Evolutionary conservation across 2,888 invertebrate genomes (phyloP), one percentile per base, ranked within the genome.

Genomic region (Crocallis elinguaria): DNA sequence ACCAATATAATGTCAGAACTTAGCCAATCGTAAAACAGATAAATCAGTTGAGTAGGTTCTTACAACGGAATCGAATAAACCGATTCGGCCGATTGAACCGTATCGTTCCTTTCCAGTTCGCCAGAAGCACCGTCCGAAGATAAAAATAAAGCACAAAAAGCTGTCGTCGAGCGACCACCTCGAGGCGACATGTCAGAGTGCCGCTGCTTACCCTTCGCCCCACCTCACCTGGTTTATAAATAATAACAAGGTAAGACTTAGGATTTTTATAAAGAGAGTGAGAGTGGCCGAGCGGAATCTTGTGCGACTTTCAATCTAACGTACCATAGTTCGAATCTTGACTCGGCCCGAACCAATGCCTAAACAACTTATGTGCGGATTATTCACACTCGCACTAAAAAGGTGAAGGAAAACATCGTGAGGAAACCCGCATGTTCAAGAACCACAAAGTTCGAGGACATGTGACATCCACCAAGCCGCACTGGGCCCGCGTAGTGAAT

Each of bases 141-240:
- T 96, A 81, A 94, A 94, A 71, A 95, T 95, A 79, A 93, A 94
- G 77, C 94, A 95, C 77, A 92, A 92, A 70, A 92, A 93, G 68
- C 93, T 95, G 78, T 91, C 93, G 63, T 92, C 95, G 35, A 95
- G 94, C 39, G 95, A 95, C 62, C 88, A 92, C 66, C 85, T 96
- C 54, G 94, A 94, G 70, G 95, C 95, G 36, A 95, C 95, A 69
- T 96, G 96, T 74, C 94, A 95, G 51, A 95, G 95, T 59, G 93
- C 94, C 33, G 92, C 94, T 0, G 94, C 95, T 32, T 92, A 93
- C 77, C 96, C 96, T 45, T 94, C 95, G 8, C 95, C 96, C 8
- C 94, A 95, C 76, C 93, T 96, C 79, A 94, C 95, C 59, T 96
- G 96, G 96, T 93, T 95, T 69, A 94, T 96, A 75, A 95, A 96